Evolutionary conservation across 2,888 invertebrate genomes (phyloP).

Genomic region (Caenorhabditis afra): DNA sequence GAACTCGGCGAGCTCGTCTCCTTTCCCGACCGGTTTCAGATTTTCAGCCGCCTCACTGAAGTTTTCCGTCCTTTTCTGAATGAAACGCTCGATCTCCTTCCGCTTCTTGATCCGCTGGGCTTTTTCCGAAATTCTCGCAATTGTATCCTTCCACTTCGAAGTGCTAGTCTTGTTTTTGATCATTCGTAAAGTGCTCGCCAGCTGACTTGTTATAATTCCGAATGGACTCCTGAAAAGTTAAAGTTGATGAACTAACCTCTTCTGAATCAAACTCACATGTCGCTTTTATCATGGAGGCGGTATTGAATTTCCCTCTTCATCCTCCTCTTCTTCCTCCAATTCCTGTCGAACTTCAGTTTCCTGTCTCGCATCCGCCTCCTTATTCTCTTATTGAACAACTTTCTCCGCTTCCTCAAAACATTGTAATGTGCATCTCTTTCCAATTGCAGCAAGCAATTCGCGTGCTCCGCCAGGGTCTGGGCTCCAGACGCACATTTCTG

Average conservation of each 20-base stretch:
- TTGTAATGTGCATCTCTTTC: conserved; percentile 45
- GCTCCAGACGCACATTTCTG: conserved; percentile 63
- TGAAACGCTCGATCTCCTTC: conserved; percentile 28
- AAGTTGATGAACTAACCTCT: not conserved
- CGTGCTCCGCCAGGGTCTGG: conserved; percentile 60
- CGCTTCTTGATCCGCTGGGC: conserved; percentile 41
- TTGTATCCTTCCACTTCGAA: conserved; percentile 49
- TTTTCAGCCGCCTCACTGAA: not conserved
- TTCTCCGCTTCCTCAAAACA: conserved; percentile 28
- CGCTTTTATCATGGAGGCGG: conserved; percentile 17
- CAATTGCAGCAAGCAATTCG: conserved; percentile 62
- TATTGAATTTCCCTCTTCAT: conserved; percentile 38
- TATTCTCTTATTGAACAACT: conserved; percentile 39
- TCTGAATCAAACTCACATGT: conserved; percentile 15
- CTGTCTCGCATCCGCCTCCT: not conserved
- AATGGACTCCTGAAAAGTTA: conserved; percentile 33
- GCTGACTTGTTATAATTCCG: conserved; percentile 33
- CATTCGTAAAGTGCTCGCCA: conserved; percentile 37
- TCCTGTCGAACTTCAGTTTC: not conserved
- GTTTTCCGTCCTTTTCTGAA: conserved; percentile 17
- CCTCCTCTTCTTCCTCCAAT: conserved; percentile 1
- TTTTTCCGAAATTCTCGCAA: conserved; percentile 36
- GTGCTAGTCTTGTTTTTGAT: conserved; percentile 43
- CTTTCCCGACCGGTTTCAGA: not conserved
- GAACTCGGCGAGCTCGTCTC: conserved; percentile 24